Base-by-base conservation (phyloP, 2,888 invertebrate genomes). In the Lasioglossum malachurum region DNA sequence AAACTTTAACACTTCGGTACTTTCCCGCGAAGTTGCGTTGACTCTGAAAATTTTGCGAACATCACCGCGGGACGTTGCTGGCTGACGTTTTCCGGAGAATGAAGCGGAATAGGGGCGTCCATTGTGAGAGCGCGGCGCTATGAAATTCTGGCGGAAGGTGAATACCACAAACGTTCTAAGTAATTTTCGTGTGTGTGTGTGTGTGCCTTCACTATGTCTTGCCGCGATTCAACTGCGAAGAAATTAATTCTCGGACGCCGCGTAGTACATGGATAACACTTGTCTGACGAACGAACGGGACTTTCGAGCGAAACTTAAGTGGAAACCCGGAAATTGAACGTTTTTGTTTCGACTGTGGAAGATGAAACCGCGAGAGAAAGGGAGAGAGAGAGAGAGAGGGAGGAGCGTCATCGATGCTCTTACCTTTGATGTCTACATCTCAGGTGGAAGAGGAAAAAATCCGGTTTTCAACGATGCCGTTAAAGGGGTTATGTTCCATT, bases 1-100 rank as follows among this genome's bases (percentile, higher is more conserved):
- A 77, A 88, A 86, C 88, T 86, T 83, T 80, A 81, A 86, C 82
- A 69, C 88, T 90, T 88, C 73, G 87, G 88, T 83, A 80, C 82
- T 82, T 83, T 44, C 14, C 69, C 27, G 75, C 23, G 60, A 80
- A 81, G 84, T 88, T 88, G 75, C 64, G 87, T 87, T 49, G 60
- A 74, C 57, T 84, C 60, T 80, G 31, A 64, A 84, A 88, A 88
- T 80, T 88, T 80, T 67, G 64, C 44, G 90, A 82, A 49, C 83
- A 80, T 78, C 49, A n/a, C 35, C 53, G 38, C 44, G 69, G 23
- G 71, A 71, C 78, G 67, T 73, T 79, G 73, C 41, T 8, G 38
- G 69, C 35, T 78, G 49, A n/a, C 31, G 46, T 57, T 57, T n/a
- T 10, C 44, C n/a, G 69, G 64, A 49, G 69, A 71, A 78, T 16